phyloP scores from a whole-genome alignment of 2,113 vertebrate species.

The Cryptoleucopteryx plumbea region DNA sequence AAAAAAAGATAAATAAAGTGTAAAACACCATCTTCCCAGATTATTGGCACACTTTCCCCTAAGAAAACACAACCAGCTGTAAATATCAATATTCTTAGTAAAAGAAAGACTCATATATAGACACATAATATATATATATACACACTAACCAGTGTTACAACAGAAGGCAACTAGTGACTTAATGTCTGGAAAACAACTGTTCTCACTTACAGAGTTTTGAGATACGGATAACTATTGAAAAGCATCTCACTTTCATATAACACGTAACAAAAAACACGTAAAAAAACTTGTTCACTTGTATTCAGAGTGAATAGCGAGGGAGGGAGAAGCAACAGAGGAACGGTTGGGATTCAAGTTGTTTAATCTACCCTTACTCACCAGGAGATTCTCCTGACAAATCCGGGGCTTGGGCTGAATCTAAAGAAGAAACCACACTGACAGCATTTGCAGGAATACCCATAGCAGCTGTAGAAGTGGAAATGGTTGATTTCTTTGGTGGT shows the following conservation, averaged over 20 bases:
- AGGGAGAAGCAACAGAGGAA: not conserved
- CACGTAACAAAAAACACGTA: not conserved
- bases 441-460: conserved; percentile 70
- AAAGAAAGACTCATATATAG: not conserved
- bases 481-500: conserved; percentile 83
- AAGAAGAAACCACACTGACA: conserved; percentile 89
- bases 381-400: conserved; percentile 71
- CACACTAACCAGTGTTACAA: not conserved
- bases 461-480: conserved; percentile 62
- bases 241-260: not conserved
- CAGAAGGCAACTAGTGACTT: not conserved
- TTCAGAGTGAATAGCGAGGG: not conserved
- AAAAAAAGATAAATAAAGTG: not conserved
- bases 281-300: not conserved
- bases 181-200: not conserved
- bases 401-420: conserved; percentile 74
- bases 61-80: not conserved
- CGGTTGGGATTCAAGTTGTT: not conserved
- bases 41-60: not conserved
- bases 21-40: not conserved
- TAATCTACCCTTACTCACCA: conserved; percentile 70
- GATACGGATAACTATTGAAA: not conserved
- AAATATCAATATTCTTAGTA: not conserved
- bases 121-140: not conserved
- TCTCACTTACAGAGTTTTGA: not conserved